Evolutionary conservation across 2,888 invertebrate species (phyloP).

Genomic region (Parnassius glacialis): DNA sequence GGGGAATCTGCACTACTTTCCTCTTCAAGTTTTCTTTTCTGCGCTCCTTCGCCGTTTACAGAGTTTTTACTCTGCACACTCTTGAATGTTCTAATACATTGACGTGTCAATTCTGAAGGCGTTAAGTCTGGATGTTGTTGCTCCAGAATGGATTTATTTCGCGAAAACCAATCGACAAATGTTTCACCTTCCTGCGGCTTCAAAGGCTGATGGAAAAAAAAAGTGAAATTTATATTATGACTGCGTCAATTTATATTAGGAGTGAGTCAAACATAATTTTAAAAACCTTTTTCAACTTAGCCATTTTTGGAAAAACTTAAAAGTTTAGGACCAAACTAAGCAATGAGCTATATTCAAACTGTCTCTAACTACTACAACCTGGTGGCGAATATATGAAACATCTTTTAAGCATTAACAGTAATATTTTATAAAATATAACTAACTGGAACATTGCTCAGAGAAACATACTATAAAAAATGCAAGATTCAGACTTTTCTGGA

Average conservation of each 20-base stretch:
- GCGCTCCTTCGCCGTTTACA: conserved; percentile 39
- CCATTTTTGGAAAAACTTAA: no score
- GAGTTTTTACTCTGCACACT: conserved; percentile 48
- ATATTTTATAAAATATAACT: not conserved
- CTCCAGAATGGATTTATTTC: conserved; percentile 79
- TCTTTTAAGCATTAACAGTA: no score
- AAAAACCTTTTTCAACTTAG: no score
- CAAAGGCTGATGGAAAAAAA: conserved; percentile 47
- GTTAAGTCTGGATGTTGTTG: conserved; percentile 78
- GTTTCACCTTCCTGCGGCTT: conserved; percentile 68
- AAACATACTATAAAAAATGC: no score
- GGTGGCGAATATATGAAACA: no score
- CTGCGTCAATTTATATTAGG: not conserved
- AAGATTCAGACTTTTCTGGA: no score
- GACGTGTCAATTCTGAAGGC: conserved; percentile 78
- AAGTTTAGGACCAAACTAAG: no score
- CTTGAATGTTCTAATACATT: conserved; percentile 77
- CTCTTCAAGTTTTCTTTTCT: conserved; percentile 65
- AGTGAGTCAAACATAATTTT: not conserved
- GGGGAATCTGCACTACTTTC: conserved; percentile 42
- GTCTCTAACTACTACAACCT: no score
- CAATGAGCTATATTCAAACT: no score
- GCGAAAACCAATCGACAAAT: conserved; percentile 82
- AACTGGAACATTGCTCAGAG: no score
- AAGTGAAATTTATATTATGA: no score